phyloP scores from a whole-genome alignment of 2,888 invertebrate species.

The Yponomeuta malinellus region DNA sequence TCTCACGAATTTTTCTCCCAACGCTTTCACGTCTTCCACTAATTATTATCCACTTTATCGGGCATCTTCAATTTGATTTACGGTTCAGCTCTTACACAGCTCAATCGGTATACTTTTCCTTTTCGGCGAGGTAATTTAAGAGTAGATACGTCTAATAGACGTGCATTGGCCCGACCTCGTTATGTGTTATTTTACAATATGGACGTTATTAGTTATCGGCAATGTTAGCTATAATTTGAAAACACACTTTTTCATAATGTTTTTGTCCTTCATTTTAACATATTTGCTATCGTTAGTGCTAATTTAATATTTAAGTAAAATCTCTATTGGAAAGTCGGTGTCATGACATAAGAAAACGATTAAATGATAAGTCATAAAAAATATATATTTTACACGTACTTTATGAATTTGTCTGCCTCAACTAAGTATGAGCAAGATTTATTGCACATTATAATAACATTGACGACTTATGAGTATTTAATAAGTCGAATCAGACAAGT shows the following conservation, averaged over 20 bases:
- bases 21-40: conserved; percentile 74
- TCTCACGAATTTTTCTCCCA: conserved; percentile 76
- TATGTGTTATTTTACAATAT: conserved; percentile 27
- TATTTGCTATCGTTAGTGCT: conserved; percentile 29
- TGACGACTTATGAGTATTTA: no score
- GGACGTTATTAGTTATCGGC: conserved; percentile 23
- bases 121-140: conserved; percentile 60
- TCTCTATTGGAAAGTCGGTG: conserved; percentile 37
- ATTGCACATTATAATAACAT: no score
- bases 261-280: background rate
- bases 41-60: conserved; percentile 76
- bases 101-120: conserved; percentile 73
- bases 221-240: background rate
- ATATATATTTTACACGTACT: conserved; percentile 28
- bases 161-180: conserved; percentile 38
- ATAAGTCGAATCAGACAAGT: no score
- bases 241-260: conserved; percentile 7
- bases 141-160: conserved; percentile 32
- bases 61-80: conserved; percentile 76
- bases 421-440: no score
- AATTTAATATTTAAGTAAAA: conserved; percentile 25
- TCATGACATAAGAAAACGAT: conserved; percentile 23
- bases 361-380: conserved; percentile 31
- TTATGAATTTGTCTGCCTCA: conserved; percentile 23
- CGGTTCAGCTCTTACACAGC: conserved; percentile 66